Evolutionary conservation across 2,888 invertebrate species (phyloP).

Genomic region (Epistrophe eligans): DNA sequence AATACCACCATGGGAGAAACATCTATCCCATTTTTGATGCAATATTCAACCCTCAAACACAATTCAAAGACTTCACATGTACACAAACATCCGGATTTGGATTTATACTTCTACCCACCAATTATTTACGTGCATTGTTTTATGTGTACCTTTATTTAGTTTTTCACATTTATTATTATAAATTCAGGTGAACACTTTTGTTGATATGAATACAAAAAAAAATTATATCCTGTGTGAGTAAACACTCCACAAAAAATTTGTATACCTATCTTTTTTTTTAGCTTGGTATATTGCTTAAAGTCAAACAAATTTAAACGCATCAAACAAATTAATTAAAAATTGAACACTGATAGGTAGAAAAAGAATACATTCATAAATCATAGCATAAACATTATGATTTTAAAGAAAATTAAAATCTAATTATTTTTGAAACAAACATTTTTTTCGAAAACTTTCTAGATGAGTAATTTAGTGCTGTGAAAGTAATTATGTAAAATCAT

Average conservation of each 20-base stretch:
- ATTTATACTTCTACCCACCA: constrained; percentile 60
- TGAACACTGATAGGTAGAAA: too few relatives aligned
- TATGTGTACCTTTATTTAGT: constrained; percentile 22
- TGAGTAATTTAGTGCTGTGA: too few relatives aligned
- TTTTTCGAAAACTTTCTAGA: too few relatives aligned
- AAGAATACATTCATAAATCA: too few relatives aligned
- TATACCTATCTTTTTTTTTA: neutral
- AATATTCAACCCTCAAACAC: constrained; percentile 72
- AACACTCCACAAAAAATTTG: neutral
- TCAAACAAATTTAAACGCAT: too few relatives aligned
- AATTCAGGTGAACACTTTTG: neutral
- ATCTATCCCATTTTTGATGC: constrained; percentile 57
- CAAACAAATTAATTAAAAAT: too few relatives aligned
- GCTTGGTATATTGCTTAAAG: too few relatives aligned
- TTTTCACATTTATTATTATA: neutral
- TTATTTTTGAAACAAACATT: too few relatives aligned
- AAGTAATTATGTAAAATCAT: too few relatives aligned
- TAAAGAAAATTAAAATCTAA: too few relatives aligned
- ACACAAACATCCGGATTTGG: constrained; percentile 65
- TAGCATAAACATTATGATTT: too few relatives aligned
- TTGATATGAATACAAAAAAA: neutral
- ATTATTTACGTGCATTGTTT: constrained; percentile 67
- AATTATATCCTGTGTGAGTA: neutral
- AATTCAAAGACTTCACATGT: constrained; percentile 71
- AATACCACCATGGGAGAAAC: constrained; percentile 22